These are phyloP conservation scores for Oeneis ivallda DNA, from an alignment of 2,888 invertebrate species.

Conservation along the genomic window DNA sequence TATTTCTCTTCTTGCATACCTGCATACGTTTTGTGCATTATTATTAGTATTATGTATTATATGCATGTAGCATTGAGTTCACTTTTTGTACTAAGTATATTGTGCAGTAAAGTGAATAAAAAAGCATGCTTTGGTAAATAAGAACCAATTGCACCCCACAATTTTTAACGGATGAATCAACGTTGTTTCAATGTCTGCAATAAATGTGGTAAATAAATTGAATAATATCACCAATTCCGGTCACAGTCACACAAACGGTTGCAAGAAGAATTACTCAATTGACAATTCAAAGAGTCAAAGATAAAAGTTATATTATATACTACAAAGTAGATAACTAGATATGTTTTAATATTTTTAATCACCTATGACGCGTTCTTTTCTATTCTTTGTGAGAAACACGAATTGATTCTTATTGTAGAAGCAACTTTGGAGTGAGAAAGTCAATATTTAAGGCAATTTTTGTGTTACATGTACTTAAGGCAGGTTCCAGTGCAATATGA, in stretches of 20 bases:
- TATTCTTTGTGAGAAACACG: neutral
- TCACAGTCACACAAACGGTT: constrained; percentile 8
- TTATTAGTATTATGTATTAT: too few species aligned
- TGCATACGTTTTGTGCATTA: too few species aligned
- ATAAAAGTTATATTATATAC: neutral
- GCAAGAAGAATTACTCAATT: constrained; percentile 12
- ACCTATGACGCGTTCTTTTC: too few species aligned
- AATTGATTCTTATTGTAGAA: too few species aligned
- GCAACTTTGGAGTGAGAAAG: too few species aligned
- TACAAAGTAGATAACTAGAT: neutral
- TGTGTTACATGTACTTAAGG: too few species aligned
- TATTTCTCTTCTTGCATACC: too few species aligned
- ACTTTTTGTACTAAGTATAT: too few species aligned
- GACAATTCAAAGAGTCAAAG: neutral
- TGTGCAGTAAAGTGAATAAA: neutral
- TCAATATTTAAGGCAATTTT: too few species aligned
- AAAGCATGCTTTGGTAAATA: neutral
- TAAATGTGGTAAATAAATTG: constrained; percentile 29
- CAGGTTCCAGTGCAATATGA: too few species aligned
- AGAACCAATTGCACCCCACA: neutral
- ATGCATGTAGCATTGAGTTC: too few species aligned
- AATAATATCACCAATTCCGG: constrained; percentile 26
- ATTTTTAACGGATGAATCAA: constrained; percentile 24
- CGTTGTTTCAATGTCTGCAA: constrained; percentile 23
- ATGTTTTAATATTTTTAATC: too few species aligned